phyloP scores from a whole-genome alignment of 2,113 vertebrate genomes.

The Phyllopteryx taeniolatus region DNA sequence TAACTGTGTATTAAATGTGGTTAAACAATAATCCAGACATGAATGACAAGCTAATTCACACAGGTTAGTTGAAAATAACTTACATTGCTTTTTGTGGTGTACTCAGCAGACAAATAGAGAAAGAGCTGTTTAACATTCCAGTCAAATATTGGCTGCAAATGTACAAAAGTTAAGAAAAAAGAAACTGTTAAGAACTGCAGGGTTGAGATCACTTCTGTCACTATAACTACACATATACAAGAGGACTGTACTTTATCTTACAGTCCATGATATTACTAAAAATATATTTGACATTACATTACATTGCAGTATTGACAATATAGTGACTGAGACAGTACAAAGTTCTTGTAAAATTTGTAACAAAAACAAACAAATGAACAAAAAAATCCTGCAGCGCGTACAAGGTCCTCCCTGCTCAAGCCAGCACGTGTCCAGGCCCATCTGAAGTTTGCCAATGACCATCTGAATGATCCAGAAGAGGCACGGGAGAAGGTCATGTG shows the following conservation, averaged over 20 bases:
- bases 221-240: not conserved
- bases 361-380: too few species aligned
- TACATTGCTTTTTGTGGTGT: constrained; percentile 93
- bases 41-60: too few species aligned
- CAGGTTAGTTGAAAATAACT: constrained; percentile 49
- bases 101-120: constrained; percentile 95
- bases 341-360: not conserved
- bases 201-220: not conserved
- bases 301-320: not conserved
- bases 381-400: too few species aligned
- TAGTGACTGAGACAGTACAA: not conserved
- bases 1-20: too few species aligned
- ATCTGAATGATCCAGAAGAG: too few species aligned
- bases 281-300: not conserved
- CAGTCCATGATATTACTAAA: not conserved
- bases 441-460: too few species aligned
- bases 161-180: constrained; percentile 80
- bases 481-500: too few species aligned
- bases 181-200: not conserved
- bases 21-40: too few species aligned
- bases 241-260: not conserved
- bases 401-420: too few species aligned
- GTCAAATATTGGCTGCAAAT: constrained; percentile 95
- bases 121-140: constrained; percentile 99
- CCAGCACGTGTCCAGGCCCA: too few species aligned